phyloP scores from a whole-genome alignment of 1,140 invertebrate species.

The Kradibia gibbosae region DNA sequence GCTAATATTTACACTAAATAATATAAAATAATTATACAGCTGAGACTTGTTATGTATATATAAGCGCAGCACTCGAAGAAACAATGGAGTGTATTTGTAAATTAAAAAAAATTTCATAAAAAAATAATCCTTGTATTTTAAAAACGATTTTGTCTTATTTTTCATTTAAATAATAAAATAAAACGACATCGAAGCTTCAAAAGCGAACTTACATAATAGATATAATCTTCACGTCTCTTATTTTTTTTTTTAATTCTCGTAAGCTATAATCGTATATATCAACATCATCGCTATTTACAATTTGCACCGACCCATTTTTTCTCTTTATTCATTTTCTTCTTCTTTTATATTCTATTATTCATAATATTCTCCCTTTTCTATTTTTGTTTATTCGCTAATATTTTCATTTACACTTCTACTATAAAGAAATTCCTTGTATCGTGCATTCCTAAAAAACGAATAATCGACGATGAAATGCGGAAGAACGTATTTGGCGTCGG shows the following conservation, averaged over 20 bases:
- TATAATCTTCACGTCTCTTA: slow-evolving; percentile 42
- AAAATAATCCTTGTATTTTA: slow-evolving; percentile 48
- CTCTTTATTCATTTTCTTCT: slow-evolving; percentile 4
- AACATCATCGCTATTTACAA: slow-evolving; percentile 52
- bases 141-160: slow-evolving; percentile 44
- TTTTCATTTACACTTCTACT: slow-evolving; percentile 22
- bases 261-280: slow-evolving; percentile 51
- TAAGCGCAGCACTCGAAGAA: slow-evolving; percentile 34
- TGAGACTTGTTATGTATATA: slow-evolving; percentile 30
- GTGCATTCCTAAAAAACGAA: slow-evolving; percentile 44
- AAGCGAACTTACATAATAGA: slow-evolving; percentile 50
- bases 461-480: slow-evolving; percentile 49
- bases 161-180: slow-evolving; percentile 42
- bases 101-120: slow-evolving; percentile 45
- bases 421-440: slow-evolving; percentile 47
- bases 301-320: slow-evolving; percentile 49
- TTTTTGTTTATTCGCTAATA: slow-evolving; percentile 45
- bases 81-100: slow-evolving; percentile 34
- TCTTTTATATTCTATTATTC: slow-evolving; percentile 12
- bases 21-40: slow-evolving; percentile 47
- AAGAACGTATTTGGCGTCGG: slow-evolving; percentile 51
- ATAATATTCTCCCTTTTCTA: slow-evolving; percentile 27
- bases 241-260: slow-evolving; percentile 46
- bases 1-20: slow-evolving; percentile 48
- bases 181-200: slow-evolving; percentile 51